These are phyloP conservation scores for Novumbra hubbsi DNA, from an alignment of 2,797 vertebrate species.

Conservation along the genomic window DNA sequence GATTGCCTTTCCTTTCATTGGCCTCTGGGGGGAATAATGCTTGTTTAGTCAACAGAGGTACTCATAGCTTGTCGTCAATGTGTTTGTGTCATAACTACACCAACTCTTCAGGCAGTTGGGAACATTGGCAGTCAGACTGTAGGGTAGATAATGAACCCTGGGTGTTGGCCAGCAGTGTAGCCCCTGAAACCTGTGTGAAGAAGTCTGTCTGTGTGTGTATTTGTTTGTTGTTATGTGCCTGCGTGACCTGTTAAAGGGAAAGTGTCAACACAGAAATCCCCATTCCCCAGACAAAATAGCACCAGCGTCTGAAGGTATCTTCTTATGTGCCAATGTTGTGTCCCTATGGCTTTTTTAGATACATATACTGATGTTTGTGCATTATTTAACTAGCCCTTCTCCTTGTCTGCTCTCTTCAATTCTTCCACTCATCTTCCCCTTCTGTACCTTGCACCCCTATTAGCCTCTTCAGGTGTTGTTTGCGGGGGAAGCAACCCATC, in stretches of 20 bases:
- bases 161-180: slow-evolving; percentile 28
- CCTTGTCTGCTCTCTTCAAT: too few relatives aligned
- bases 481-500: slow-evolving; percentile 96
- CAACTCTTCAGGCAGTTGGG: slow-evolving; percentile 14
- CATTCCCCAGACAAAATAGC: slow-evolving; percentile 29
- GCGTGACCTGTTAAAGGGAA: slow-evolving; percentile 52
- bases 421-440: slow-evolving; percentile 1
- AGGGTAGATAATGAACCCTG: slow-evolving; percentile 17
- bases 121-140: slow-evolving; percentile 45
- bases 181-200: slow-evolving; percentile 48
- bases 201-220: background rate
- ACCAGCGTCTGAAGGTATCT: slow-evolving; percentile 18
- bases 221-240: slow-evolving; percentile 20
- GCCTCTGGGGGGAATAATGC: background rate
- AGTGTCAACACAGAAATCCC: slow-evolving; percentile 39
- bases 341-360: too few relatives aligned
- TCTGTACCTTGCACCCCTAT: slow-evolving; percentile 13
- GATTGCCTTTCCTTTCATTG: background rate
- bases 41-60: slow-evolving; percentile 35
- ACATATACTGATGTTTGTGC: slow-evolving; percentile 19
- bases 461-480: slow-evolving; percentile 98
- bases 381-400: background rate
- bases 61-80: slow-evolving; percentile 29
- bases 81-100: slow-evolving; percentile 36
- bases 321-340: background rate